Base-by-base conservation (phyloP, 2,888 invertebrate species). In the Drosophila antonietae region DNA sequence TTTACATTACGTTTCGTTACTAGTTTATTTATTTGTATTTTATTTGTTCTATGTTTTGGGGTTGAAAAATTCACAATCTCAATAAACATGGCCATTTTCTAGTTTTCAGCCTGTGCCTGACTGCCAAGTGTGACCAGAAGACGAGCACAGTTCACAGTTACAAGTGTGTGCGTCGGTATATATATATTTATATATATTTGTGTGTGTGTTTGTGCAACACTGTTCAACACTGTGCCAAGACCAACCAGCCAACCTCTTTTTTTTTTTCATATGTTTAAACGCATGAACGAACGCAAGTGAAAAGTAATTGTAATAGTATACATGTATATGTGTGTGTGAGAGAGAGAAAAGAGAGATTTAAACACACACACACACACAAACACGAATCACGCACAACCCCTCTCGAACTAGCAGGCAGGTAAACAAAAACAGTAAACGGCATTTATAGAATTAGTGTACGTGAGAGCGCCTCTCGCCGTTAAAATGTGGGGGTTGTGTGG, bases 401-500 rank as follows among this genome's bases (percentile, higher is more conserved):
- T 63, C 73, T 72, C 58, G 43, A 31, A 46, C 18, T 55, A 35
- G 20, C 44, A 44, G 51, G 60, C 89, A 83, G 83, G 83, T 83
- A 83, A 77, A 77, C 77, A 77, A 77, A 76, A 80, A 76, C 79
- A 67, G 77, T 80, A 80, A 80, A 77, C 81, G 78, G 52, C 78
- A 60, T 62, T 80, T 77, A 68, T 53, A 62, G 35, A 67, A 66
- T 67, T 58, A 57, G 63, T 64, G 61, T 64, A 43, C 20, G 63
- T 62, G 68, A 67, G 81, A 78, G 78, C 37, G 67, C 31, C 76
- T 77, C 68, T 78, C 53, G 41, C 28, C 20, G 37, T 41, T 55
- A 39, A 18, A 52, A 77, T 59, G 65, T 67, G 63, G 77, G 80
- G 77, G 77, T 76, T 71, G 80, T 58, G n/a, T 68, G 60, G 57